These are phyloP conservation scores for Teleiodes luculella DNA, from an alignment of 2,888 invertebrate genomes.

Conservation along the genomic window DNA sequence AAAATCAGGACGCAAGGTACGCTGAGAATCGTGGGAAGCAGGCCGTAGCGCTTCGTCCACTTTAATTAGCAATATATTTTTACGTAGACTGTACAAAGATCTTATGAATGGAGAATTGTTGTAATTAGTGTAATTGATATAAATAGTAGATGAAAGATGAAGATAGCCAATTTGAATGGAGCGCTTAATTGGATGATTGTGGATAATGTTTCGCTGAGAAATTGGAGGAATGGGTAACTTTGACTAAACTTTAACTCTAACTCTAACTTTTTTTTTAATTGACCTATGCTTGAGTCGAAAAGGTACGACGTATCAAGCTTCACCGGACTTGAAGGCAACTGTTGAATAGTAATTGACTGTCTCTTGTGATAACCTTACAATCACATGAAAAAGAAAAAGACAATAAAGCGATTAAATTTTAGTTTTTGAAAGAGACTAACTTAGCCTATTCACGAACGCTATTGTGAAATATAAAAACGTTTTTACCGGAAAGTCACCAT, in stretches of 20 bases:
- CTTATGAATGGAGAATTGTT: constrained; percentile 19
- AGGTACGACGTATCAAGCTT: too few species aligned
- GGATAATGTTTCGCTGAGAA: neutral
- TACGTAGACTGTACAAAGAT: constrained; percentile 32
- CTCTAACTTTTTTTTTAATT: too few species aligned
- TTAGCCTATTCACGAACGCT: too few species aligned
- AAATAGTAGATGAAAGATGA: constrained; percentile 19
- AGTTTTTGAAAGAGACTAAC: too few species aligned
- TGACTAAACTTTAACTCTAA: too few species aligned
- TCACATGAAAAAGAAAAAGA: too few species aligned
- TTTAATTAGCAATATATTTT: constrained; percentile 42
- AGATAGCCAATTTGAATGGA: constrained; percentile 13
- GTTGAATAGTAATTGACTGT: too few species aligned
- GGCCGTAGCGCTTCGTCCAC: constrained; percentile 43
- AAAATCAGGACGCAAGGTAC: constrained; percentile 46
- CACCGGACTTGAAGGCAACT: too few species aligned
- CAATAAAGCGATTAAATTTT: too few species aligned
- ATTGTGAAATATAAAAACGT: too few species aligned
- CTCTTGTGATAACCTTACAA: too few species aligned
- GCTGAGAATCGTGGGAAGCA: constrained; percentile 51
- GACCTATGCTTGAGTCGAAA: too few species aligned
- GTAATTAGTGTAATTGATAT: constrained; percentile 24
- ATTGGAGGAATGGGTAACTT: neutral
- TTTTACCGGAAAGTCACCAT: neutral
- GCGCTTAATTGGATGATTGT: constrained; percentile 11